Percentiles rank a stretch among this genome's conserved stretches.
These are phyloP conservation scores for Scartelaos histophorus DNA, from an alignment of 2,113 vertebrate genomes.

Conservation along the genomic window DNA sequence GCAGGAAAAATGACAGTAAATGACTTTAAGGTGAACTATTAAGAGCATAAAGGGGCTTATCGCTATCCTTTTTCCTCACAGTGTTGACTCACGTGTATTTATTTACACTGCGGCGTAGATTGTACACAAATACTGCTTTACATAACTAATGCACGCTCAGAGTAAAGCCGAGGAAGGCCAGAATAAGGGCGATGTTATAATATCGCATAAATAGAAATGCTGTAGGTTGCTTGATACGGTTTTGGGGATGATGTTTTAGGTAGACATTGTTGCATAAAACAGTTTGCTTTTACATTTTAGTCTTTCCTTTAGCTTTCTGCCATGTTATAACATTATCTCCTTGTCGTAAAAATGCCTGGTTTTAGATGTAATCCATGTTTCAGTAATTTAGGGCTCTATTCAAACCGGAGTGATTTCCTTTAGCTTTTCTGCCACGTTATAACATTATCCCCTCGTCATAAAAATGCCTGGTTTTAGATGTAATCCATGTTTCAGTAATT, in stretches of 20 bases:
- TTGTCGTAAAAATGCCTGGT: too few species aligned
- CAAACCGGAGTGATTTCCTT: too few species aligned
- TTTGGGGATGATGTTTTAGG: background rate
- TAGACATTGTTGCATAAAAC: background rate
- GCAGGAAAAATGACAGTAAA: conserved; percentile 32
- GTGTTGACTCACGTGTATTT: conserved; percentile 42
- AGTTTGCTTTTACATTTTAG: too few species aligned
- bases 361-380: too few species aligned
- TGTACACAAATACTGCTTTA: conserved; percentile 41
- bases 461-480: too few species aligned
- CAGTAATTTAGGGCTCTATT: too few species aligned
- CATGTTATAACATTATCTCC: too few species aligned
- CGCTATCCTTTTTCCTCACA: conserved; percentile 23
- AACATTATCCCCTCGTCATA: too few species aligned
- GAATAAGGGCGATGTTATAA: conserved; percentile 32
- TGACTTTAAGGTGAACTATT: conserved; percentile 53
- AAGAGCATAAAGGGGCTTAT: conserved; percentile 22
- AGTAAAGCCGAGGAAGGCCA: conserved; percentile 26
- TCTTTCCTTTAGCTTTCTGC: too few species aligned
- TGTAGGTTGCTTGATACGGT: background rate
- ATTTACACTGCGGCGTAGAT: conserved; percentile 48
- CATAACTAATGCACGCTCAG: conserved; percentile 57
- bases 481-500: too few species aligned
- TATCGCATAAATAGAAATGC: background rate
- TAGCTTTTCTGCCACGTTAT: too few species aligned